Conservation (phyloP, 2,113 vertebrate genomes). For the Ardeotis arabs region DNA sequence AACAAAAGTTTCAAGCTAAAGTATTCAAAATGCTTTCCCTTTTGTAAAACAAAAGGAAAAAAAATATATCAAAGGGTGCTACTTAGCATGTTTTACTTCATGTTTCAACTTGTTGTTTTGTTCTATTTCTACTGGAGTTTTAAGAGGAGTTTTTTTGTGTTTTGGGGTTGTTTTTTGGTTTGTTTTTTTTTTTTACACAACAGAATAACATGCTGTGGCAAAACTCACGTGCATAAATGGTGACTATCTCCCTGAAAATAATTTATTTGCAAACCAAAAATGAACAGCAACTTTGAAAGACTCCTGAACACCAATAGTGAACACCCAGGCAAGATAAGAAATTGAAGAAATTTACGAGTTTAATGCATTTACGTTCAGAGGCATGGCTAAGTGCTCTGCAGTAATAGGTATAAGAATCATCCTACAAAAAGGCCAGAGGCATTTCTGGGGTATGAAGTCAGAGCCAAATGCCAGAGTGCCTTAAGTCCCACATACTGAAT, state of each 20-base stretch:
- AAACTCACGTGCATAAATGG: background rate
- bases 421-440: background rate
- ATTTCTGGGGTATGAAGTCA: background rate
- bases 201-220: constrained; percentile 11
- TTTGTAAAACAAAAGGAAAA: background rate
- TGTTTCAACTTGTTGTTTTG: constrained; percentile 37
- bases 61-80: constrained; percentile 48
- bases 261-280: background rate
- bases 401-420: background rate
- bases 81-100: constrained; percentile 1
- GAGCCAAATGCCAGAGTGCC: background rate
- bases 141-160: background rate
- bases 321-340: background rate
- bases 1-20: background rate
- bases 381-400: background rate
- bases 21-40: constrained; percentile 1
- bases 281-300: background rate
- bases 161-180: no score
- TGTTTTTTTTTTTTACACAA: background rate
- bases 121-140: constrained; percentile 27
- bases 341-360: background rate
- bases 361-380: background rate
- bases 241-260: constrained; percentile 1
- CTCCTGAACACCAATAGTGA: background rate
- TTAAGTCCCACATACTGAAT: background rate